Evolutionary conservation across 2,797 vertebrate genomes (phyloP), one percentile per base, ranked within the genome.

Genomic region (Sebastes matsubarae): DNA sequence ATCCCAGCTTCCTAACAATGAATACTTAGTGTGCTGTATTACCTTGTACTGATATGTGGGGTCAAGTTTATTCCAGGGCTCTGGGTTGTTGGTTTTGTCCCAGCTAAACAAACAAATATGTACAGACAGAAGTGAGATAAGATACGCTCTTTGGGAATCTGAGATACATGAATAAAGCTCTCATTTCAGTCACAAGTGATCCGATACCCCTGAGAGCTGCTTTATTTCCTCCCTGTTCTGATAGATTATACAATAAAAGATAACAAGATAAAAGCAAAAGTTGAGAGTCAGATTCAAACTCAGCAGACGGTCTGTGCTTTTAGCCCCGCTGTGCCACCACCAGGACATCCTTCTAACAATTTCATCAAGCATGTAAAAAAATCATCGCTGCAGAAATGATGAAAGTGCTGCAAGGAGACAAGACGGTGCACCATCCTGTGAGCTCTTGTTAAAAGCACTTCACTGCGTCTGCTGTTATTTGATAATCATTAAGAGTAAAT

Each of bases 41-140:
- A 98, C 97, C 97, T 98, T 99, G 81, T 97, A 98, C 88, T 98
- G 97, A 88, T 97, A 97, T 2, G 94, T 97, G 25, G 97, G 97
- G 81, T 96, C 96, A 86, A 97, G 94, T 58, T 98, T 95, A 79
- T 97, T 98, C 98, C 98, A 99, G 2, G 97, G 97, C 20, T 99
- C 98, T 0, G 97, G 97, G 79, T 99, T 97, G 3, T 94, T 96
- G 82, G 95, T 96, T 69, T 95, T 94, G 92, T 97, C 95, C 98
- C 98, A 99, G 92, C 98, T 99, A 92, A 64, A 89, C 72, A 83
- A 22, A 88, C 20, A 86, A 50, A 86, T 4, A 84, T 4, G 77
- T 11, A 30, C 10, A 68, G 29, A 77, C 3, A 76, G 3, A 76
- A 59, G 6, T 68, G 11, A 8, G 12, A 54, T 59, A 34, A 8